phyloP scores from a whole-genome alignment of 2,888 invertebrate genomes.

The Halictus ligatus region DNA sequence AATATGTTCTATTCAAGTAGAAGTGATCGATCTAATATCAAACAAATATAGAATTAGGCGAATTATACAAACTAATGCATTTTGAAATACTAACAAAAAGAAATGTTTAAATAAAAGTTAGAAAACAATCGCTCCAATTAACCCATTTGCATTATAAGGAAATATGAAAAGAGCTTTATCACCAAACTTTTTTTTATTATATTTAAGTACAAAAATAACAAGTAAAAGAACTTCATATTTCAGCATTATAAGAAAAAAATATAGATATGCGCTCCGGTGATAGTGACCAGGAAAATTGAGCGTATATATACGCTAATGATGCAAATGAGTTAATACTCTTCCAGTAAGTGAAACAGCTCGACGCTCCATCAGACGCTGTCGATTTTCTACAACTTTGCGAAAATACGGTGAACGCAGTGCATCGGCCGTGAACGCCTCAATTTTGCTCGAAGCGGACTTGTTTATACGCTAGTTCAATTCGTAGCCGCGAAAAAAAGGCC shows the following conservation, averaged over 20 bases:
- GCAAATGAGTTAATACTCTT: neutral
- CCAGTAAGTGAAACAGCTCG: neutral
- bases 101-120: neutral
- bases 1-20: neutral
- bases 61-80: neutral
- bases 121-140: neutral
- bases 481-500: neutral
- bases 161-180: too few species aligned
- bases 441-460: neutral
- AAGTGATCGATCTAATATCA: neutral
- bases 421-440: neutral
- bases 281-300: too few species aligned
- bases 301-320: too few species aligned
- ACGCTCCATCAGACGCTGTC: neutral
- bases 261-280: too few species aligned
- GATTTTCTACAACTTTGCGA: neutral
- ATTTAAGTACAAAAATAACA: too few species aligned
- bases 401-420: neutral
- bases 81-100: neutral
- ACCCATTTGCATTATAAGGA: too few species aligned
- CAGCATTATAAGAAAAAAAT: too few species aligned
- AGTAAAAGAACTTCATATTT: too few species aligned
- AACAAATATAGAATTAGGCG: neutral
- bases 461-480: neutral
- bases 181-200: too few species aligned